phyloP scores from a whole-genome alignment of 2,888 invertebrate genomes.

The Uloborus plumipes region DNA sequence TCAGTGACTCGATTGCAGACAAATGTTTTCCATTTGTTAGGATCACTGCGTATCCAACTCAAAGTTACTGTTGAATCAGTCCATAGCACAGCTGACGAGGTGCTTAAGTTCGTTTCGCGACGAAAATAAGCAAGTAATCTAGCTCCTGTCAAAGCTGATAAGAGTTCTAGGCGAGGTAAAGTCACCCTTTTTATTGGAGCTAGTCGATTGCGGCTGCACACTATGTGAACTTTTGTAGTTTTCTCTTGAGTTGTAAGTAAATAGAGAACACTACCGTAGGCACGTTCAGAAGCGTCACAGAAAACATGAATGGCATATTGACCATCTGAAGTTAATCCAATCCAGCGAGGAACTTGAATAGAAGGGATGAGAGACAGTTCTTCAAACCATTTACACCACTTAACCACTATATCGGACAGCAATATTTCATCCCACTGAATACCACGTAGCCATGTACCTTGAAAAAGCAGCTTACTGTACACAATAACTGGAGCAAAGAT shows the following conservation, averaged over 20 bases:
- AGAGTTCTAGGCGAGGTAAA: constrained; percentile 66
- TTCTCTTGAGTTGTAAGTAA: constrained; percentile 32
- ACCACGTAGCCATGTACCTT: constrained; percentile 66
- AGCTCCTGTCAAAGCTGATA: constrained; percentile 49
- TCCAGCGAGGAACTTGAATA: constrained; percentile 38
- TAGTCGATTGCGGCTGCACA: constrained; percentile 33
- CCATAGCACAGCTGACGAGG: constrained; percentile 49
- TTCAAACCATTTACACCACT: constrained; percentile 9
- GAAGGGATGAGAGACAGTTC: constrained; percentile 8
- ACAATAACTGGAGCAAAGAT: constrained; percentile 22
- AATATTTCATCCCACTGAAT: constrained; percentile 67
- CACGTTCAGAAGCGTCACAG: constrained; percentile 66
- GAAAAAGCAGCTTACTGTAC: constrained; percentile 1
- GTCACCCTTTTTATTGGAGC: too few species aligned
- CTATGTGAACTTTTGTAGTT: constrained; percentile 25
- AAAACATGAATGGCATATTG: constrained; percentile 62
- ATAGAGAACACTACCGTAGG: constrained; percentile 66
- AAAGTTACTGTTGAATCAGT: constrained; percentile 65
- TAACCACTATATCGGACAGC: constrained; percentile 21
- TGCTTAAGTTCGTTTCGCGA: not conserved
- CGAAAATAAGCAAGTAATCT: constrained; percentile 15
- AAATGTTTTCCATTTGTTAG: constrained; percentile 64
- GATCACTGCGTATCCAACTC: constrained; percentile 64
- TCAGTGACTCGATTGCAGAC: constrained; percentile 67
- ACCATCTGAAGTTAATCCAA: not conserved